phyloP scores from a whole-genome alignment of 2,113 vertebrate genomes.

The Tenrec ecaudatus region DNA sequence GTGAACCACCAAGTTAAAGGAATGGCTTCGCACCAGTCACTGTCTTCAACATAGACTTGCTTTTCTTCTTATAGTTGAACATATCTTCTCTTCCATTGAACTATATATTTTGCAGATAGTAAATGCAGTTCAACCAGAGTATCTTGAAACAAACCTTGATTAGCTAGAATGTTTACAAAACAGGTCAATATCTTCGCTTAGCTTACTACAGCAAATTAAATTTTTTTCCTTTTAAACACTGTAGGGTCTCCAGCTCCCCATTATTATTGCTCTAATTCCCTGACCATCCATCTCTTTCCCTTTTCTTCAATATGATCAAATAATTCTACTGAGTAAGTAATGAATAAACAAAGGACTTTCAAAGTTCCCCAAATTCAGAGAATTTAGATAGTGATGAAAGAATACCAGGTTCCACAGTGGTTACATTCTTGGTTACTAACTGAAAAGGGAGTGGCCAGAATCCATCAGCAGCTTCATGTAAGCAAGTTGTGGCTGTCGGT shows the following conservation, averaged over 20 bases:
- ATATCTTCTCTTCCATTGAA: slow-evolving; percentile 38
- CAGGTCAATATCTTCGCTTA: not conserved
- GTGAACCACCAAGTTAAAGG: slow-evolving; percentile 37
- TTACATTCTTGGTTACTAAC: too few species aligned
- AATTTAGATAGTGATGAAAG: too few species aligned
- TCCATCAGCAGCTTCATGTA: too few species aligned
- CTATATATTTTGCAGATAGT: slow-evolving; percentile 43
- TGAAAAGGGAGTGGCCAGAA: too few species aligned
- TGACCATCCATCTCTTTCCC: not conserved
- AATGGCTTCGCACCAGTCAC: not conserved
- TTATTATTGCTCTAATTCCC: not conserved
- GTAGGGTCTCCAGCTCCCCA: not conserved
- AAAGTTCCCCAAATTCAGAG: too few species aligned
- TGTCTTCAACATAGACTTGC: not conserved
- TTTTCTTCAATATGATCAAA: not conserved
- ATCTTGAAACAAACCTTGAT: slow-evolving; percentile 30
- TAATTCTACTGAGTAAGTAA: too few species aligned
- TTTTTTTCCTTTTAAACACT: not conserved
- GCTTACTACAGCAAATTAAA: not conserved
- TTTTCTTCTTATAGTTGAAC: slow-evolving; percentile 47
- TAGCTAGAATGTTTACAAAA: slow-evolving; percentile 18
- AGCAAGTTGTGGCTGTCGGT: too few species aligned
- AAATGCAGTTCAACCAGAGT: slow-evolving; percentile 31
- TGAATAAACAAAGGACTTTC: too few species aligned
- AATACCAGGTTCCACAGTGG: too few species aligned